Percentiles rank a stretch among this genome's conserved stretches.
phyloP scores from a whole-genome alignment of 2,113 vertebrate species.

The Monopterus albus region DNA sequence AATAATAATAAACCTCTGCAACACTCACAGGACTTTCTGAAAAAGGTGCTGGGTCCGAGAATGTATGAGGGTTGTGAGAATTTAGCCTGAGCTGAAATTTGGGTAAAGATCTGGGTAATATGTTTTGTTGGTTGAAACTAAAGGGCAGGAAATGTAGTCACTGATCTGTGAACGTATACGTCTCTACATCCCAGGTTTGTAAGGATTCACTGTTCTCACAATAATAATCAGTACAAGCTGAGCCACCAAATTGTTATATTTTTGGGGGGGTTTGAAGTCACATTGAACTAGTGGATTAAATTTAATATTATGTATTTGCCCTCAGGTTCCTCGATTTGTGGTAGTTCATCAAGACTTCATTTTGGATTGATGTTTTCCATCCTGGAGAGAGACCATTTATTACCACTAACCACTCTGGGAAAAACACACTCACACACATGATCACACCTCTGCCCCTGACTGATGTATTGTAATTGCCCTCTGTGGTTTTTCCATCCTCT shows the following conservation, averaged over 20 bases:
- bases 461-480: slow-evolving; percentile 65
- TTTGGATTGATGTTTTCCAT: slow-evolving; percentile 55
- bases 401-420: slow-evolving; percentile 28
- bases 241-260: neutral
- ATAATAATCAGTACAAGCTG: neutral
- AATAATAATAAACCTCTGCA: no score
- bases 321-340: slow-evolving; percentile 40
- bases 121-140: neutral
- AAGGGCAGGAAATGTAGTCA: neutral
- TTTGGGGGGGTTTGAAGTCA: neutral
- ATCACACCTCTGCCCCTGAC: slow-evolving; percentile 17
- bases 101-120: neutral
- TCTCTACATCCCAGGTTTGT: no score
- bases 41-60: slow-evolving; percentile 4
- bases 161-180: neutral
- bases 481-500: slow-evolving; percentile 51
- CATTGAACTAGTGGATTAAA: neutral
- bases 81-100: neutral
- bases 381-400: slow-evolving; percentile 44
- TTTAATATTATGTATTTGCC: slow-evolving; percentile 25
- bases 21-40: neutral
- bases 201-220: neutral
- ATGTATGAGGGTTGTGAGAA: slow-evolving; percentile 11
- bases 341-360: slow-evolving; percentile 59
- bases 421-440: slow-evolving; percentile 17